These are phyloP conservation scores for Caenorhabditis wallacei DNA, from an alignment of 2,888 invertebrate species.

Conservation along the genomic window DNA sequence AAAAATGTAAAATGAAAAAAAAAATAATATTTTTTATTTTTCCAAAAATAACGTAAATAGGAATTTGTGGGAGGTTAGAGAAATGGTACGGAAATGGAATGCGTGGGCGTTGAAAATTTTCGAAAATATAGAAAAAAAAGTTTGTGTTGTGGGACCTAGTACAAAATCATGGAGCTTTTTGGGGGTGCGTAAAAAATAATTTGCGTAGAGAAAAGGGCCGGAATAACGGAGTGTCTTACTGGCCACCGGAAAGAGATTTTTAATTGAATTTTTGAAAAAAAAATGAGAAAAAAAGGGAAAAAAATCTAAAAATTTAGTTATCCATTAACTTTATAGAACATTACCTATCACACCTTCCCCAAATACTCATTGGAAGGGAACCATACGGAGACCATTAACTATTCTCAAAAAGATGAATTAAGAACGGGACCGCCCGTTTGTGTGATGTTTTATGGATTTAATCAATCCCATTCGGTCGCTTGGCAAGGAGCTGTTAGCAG, in stretches of 20 bases:
- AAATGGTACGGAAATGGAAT: conserved; percentile 1
- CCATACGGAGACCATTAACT: background rate
- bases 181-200: background rate
- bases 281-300: background rate
- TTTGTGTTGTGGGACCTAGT: conserved; percentile 8
- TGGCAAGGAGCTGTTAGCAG: conserved; percentile 55
- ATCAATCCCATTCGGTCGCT: conserved; percentile 30
- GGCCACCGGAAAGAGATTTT: conserved; percentile 5
- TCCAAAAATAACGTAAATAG: background rate
- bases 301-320: background rate
- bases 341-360: background rate
- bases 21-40: background rate
- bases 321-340: conserved; percentile 41
- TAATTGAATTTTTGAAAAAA: no score
- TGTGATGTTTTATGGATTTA: conserved; percentile 40
- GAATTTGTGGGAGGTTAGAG: background rate
- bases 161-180: conserved; percentile 29
- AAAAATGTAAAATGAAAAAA: no score
- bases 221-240: background rate
- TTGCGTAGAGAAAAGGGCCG: background rate
- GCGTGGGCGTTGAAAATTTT: conserved; percentile 3
- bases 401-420: conserved; percentile 5
- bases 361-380: conserved; percentile 18
- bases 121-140: conserved; percentile 1
- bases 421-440: conserved; percentile 24